Evolutionary conservation across 1,140 invertebrate genomes (phyloP).

Genomic region (Drosophila obscura): DNA sequence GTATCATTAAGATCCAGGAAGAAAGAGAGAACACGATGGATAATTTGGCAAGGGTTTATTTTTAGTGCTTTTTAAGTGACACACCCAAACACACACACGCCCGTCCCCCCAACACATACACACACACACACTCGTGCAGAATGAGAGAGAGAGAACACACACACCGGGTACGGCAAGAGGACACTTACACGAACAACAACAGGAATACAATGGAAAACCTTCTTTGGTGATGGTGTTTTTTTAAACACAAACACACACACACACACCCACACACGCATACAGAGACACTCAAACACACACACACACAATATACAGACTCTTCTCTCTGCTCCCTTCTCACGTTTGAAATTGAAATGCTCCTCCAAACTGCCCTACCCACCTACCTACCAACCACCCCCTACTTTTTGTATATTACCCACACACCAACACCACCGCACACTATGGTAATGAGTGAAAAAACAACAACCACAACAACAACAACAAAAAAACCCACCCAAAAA

Average conservation of each 20-base stretch:
- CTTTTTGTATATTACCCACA: conserved; percentile 59
- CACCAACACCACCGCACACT: conserved; percentile 50
- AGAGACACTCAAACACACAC: conserved; percentile 26
- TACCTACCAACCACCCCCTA: conserved; percentile 9
- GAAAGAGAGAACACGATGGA: conserved; percentile 41
- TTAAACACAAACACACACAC: conserved; percentile 52
- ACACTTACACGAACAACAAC: conserved; percentile 26
- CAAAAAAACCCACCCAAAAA: conserved; percentile 23
- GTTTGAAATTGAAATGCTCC: conserved; percentile 43
- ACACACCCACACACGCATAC: conserved; percentile 23
- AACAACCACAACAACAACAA: conserved; percentile 30
- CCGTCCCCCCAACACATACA: conserved; percentile 23
- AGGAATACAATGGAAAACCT: conserved; percentile 26
- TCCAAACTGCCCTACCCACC: conserved; percentile 13
- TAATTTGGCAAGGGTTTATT: conserved; percentile 65
- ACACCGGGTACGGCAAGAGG: conserved; percentile 10
- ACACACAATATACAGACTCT: conserved; percentile 18
- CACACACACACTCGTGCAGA: conserved; percentile 16
- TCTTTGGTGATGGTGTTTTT: conserved; percentile 73
- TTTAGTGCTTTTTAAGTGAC: conserved; percentile 70
- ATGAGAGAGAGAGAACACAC: conserved; percentile 16
- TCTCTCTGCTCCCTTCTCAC: conserved; percentile 18
- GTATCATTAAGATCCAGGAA: conserved; percentile 19
- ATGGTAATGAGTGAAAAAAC: conserved; percentile 65
- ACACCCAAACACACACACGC: conserved; percentile 44